Evolutionary conservation across 2,113 vertebrate genomes (phyloP).

Genomic region (Sylvietta virens): DNA sequence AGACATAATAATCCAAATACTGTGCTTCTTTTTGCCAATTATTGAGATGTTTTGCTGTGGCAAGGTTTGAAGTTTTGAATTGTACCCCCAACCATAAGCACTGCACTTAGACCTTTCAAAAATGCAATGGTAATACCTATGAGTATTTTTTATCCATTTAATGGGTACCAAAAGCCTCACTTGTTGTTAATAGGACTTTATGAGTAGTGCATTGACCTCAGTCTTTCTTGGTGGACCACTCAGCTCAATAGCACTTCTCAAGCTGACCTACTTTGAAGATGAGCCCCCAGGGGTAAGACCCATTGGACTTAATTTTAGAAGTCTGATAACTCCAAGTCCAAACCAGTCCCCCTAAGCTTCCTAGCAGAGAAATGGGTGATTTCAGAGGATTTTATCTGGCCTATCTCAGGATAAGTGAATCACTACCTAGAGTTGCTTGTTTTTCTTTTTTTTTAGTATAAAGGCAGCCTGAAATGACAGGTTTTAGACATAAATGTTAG

Average conservation of each 20-base stretch:
- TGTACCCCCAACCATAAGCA: background rate
- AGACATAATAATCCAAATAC: background rate
- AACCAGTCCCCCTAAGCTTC: background rate
- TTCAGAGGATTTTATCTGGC: background rate
- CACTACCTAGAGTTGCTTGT: background rate
- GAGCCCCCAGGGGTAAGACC: background rate
- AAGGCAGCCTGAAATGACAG: background rate
- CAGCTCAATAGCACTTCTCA: background rate
- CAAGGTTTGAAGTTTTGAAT: background rate
- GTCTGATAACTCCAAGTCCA: background rate
- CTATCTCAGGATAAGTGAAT: background rate
- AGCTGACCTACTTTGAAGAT: background rate
- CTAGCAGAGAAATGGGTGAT: background rate
- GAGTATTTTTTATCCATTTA: background rate
- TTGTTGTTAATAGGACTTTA: background rate
- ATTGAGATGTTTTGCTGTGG: background rate
- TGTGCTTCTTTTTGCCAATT: background rate
- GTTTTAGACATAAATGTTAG: background rate
- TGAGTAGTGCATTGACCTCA: background rate
- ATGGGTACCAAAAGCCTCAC: background rate
- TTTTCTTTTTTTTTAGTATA: background rate
- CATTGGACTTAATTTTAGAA: background rate
- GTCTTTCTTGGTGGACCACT: background rate
- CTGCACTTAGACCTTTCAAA: background rate
- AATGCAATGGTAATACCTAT: background rate